Base-by-base conservation (phyloP, 37 sponge, comb jelly and placozoan genomes). In the Spongilla lacustris region DNA sequence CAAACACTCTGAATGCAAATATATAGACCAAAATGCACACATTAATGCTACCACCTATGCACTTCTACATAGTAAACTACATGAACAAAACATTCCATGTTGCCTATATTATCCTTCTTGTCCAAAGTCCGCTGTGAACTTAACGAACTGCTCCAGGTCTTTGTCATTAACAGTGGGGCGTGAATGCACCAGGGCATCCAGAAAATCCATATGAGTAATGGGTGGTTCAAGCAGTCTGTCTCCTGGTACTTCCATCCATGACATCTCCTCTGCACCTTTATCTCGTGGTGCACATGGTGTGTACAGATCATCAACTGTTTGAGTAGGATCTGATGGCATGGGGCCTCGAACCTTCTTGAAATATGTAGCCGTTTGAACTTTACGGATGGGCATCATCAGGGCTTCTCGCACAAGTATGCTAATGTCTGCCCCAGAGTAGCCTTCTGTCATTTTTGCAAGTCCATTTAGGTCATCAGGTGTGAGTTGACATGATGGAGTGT, bases 381-480 rank as follows among this genome's bases (percentile, higher is more conserved):
- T 97, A 12, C 99, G 87, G 8, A 99, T 91, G 0, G 99, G 99
- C 84, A 92, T 88, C 99, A 99, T 99, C 35, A 99, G 89, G 29
- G 99, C 99, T 67, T 97, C 99, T 10, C 96, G 50, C 10, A 97
- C 96, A 17, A 95, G 89, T 48, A 99, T 92, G 68, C 95, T 89
- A 73, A 99, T 92, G 77, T 99, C 99, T 31, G 99, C 94, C 27
- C 99, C 99, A 36, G 98, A 96, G 86, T 96, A 99, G 12, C 96
- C 97, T 6, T 97, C 98, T 25, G 95, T 94, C 77, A 72, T 82
- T 14, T 75, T 67, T 26, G 92, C 96, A 6, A 99, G 88, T 36
- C 84, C 38, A 11, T 68, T 22, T 77, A 92, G 89, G 76, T 96
- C 92, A 8, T 25, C 28, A 14, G 86, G 70, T 0, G 86, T 81